phyloP scores from a whole-genome alignment of 2,113 vertebrate genomes.

The Parus major region DNA sequence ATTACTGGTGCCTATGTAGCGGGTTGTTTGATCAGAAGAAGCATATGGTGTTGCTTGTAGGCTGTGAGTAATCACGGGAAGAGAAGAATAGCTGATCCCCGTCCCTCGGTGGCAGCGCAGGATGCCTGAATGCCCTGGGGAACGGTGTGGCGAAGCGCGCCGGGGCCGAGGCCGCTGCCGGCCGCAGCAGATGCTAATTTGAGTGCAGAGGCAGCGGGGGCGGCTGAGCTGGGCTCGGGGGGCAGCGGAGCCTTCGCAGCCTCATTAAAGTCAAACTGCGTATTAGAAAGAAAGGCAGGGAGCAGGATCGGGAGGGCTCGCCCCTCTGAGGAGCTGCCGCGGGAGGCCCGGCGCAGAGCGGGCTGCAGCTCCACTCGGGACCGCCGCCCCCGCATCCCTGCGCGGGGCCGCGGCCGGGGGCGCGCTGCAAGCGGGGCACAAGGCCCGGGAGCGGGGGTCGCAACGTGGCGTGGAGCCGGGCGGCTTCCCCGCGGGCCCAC shows the following conservation, averaged over 20 bases:
- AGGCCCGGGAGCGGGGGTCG: not conserved
- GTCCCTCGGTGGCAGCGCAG: slow-evolving; percentile 43
- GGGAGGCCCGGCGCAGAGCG: not conserved
- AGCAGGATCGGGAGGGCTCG: not conserved
- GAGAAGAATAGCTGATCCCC: slow-evolving; percentile 61
- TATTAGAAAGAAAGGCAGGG: not conserved
- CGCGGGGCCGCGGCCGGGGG: too few species aligned
- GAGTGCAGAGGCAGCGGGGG: not conserved
- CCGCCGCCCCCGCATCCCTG: not conserved
- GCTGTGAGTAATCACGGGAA: slow-evolving; percentile 65
- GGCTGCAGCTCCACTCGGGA: not conserved
- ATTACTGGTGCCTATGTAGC: slow-evolving; percentile 82
- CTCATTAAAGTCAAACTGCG: not conserved
- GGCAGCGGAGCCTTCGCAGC: not conserved
- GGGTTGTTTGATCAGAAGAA: slow-evolving; percentile 80
- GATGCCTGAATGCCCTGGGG: slow-evolving; percentile 58
- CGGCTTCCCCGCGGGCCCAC: not conserved
- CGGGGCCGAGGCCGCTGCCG: slow-evolving; percentile 4
- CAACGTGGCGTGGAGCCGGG: not conserved
- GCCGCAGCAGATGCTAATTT: slow-evolving; percentile 45
- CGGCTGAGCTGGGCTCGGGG: not conserved
- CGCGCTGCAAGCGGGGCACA: not conserved
- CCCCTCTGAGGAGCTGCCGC: not conserved
- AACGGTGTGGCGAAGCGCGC: slow-evolving; percentile 38
- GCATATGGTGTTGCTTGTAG: slow-evolving; percentile 83